These are phyloP conservation scores for Rhinoraja longicauda DNA, from an alignment of 2,797 vertebrate genomes.

Conservation along the genomic window DNA sequence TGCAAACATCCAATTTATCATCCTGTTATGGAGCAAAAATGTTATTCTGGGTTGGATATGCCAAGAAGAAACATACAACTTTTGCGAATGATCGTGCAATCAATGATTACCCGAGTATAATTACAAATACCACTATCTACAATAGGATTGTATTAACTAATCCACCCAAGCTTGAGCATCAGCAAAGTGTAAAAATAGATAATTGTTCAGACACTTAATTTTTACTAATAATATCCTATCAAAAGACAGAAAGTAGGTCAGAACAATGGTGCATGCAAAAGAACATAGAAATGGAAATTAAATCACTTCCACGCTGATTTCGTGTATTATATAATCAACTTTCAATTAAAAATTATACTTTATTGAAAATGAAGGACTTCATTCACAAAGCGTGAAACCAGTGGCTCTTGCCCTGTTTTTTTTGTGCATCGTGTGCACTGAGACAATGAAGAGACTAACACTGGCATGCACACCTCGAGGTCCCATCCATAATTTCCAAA, in stretches of 20 bases:
- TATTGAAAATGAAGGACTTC: too few species aligned
- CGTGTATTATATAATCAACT: too few species aligned
- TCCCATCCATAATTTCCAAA: too few species aligned
- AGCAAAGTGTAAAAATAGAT: background rate
- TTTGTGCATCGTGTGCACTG: too few species aligned
- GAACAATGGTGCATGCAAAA: background rate
- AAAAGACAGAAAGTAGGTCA: background rate
- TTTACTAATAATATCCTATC: background rate
- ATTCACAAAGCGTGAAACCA: too few species aligned
- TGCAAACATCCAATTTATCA: too few species aligned
- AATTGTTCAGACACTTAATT: background rate
- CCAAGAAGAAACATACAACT: background rate
- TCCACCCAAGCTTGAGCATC: background rate
- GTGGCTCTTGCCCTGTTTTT: too few species aligned
- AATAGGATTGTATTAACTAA: background rate
- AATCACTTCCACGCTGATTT: too few species aligned
- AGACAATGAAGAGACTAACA: too few species aligned
- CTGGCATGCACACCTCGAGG: too few species aligned
- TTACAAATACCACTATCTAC: background rate
- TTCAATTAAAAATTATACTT: too few species aligned
- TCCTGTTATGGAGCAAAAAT: background rate
- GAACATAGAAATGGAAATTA: background rate
- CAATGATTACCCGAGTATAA: background rate
- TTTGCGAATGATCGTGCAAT: background rate
- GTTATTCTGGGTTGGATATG: background rate